Conservation (phyloP, 2,888 invertebrate genomes). For the Sericinus montela region DNA sequence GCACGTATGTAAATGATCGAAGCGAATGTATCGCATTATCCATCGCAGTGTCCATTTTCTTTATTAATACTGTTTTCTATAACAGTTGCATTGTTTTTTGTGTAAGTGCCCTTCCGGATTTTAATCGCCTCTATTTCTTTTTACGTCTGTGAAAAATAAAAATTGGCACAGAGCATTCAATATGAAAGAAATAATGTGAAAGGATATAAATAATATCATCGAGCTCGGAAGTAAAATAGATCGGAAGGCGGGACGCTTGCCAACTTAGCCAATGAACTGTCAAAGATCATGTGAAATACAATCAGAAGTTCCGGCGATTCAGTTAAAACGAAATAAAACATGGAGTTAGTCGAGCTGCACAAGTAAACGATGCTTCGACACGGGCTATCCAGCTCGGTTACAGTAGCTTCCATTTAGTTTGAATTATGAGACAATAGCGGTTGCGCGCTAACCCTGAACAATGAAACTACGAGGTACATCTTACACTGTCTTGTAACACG, state of each 20-base stretch:
- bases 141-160: slow-evolving; percentile 3
- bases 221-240: slow-evolving; percentile 15
- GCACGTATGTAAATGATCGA: slow-evolving; percentile 20
- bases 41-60: slow-evolving; percentile 11
- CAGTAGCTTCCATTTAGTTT: slow-evolving; percentile 14
- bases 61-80: slow-evolving; percentile 17
- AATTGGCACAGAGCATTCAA: slow-evolving; percentile 8
- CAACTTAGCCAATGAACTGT: slow-evolving; percentile 21
- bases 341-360: slow-evolving; percentile 11
- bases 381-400: slow-evolving; percentile 8
- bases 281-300: slow-evolving; percentile 21
- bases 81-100: slow-evolving; percentile 6
- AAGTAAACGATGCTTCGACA: slow-evolving; percentile 11
- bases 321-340: slow-evolving; percentile 18
- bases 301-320: slow-evolving; percentile 18
- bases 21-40: too few relatives aligned
- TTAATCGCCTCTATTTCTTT: slow-evolving; percentile 1
- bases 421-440: slow-evolving; percentile 18
- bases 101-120: slow-evolving; percentile 2
- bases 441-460: slow-evolving; percentile 17
- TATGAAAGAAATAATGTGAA: slow-evolving; percentile 17
- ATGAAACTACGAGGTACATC: slow-evolving; percentile 13
- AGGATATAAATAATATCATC: slow-evolving; percentile 18
- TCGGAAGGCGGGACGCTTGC: slow-evolving; percentile 19
- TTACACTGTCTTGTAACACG: slow-evolving; percentile 18